Evolutionary conservation across 2,113 vertebrate species (phyloP), one percentile per base, ranked within the genome.

Genomic region (Apodemus speciosus): DNA sequence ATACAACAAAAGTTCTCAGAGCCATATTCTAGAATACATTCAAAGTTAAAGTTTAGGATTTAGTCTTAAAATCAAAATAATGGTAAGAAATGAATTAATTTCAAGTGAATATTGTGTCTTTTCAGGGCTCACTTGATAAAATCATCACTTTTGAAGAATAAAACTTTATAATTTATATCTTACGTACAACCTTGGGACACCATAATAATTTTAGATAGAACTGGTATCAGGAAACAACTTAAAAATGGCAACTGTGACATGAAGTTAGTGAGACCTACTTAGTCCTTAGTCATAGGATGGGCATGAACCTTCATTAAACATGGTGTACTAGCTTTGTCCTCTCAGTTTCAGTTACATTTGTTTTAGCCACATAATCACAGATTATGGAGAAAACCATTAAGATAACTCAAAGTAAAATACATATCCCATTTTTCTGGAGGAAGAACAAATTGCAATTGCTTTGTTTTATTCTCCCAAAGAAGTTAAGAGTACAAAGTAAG

Each of bases 91-190:
- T 73, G 23, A 92, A 94, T 66, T 93, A 64, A 91, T 68, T 94
- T 95, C 53, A 95, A 89, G 46, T 43, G 77, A 95, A 21, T 84
- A 92, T 95, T 89, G 94, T 23, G 16, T 85, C 38, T 91, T 16
- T 88, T 14, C 85, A 95, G 53, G n/a, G 51, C 32, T 73, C 9
- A 95, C 62, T 69, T 85, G 40, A 80, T 77, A 93, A 76, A 89
- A 93, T 6, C 7, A 88, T 49, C 53, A 95, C 38, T 86, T 95
- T 9, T 73, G 51, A 85, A 62, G 40, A 93, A 88, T 77, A 91
- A 95, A 60, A 81, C 68, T 92, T 90, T 94, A 60, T 94, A 60
- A 93, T 90, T 94, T 94, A 85, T 66, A 92, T 7, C 30, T 85
- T 75, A 81, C 18, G 27, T 83, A 81, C 2, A 91, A 92, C 7